Conservation (phyloP, 2,113 vertebrate species). For the Brachyhypopomus occidentalis region DNA sequence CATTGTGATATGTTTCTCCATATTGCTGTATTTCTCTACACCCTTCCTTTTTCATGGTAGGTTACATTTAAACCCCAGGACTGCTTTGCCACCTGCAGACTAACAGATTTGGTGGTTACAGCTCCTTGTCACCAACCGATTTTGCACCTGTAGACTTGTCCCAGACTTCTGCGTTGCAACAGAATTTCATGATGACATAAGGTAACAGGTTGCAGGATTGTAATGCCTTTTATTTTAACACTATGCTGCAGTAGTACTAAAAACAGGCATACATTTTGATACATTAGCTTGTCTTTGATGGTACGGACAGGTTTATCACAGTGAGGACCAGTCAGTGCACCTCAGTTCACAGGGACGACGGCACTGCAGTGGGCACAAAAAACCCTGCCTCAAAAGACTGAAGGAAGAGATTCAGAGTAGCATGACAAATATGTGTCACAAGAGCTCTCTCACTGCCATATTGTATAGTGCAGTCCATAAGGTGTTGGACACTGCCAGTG, state of each 20-base stretch:
- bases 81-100: background rate
- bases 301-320: no score
- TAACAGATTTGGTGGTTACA: background rate
- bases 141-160: background rate
- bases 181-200: background rate
- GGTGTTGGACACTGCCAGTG: no score
- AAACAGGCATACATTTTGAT: background rate
- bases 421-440: no score
- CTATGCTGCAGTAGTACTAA: background rate
- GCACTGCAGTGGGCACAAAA: no score
- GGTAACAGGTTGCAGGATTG: background rate
- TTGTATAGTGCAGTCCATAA: no score
- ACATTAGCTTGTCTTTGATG: no score
- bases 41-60: background rate
- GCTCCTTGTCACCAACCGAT: background rate
- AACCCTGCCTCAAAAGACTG: no score
- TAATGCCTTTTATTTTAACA: background rate
- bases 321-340: no score
- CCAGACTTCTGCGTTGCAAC: background rate
- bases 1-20: background rate
- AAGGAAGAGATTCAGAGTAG: no score
- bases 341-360: no score
- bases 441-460: no score
- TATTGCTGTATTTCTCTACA: background rate
- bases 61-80: background rate